Percentiles rank a stretch among this genome's conserved stretches.
Conservation (phyloP, 2,888 invertebrate species). For the Campoplex capitator region DNA sequence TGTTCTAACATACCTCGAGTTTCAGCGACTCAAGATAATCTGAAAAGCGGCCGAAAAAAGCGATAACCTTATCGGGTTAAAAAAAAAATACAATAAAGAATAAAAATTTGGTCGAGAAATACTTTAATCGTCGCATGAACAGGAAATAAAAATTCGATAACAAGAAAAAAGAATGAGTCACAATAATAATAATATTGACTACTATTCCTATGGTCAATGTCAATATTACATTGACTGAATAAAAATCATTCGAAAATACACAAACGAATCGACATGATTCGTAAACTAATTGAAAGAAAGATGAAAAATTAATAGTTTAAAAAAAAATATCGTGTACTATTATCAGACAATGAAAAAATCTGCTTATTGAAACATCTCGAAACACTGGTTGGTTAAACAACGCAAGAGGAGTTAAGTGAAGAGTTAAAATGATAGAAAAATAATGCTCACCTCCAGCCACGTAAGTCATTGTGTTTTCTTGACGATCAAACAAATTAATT, state of each 20-base stretch:
- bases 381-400: not conserved
- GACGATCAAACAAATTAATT: not conserved
- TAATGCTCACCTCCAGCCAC: conserved; percentile 61
- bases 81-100: not conserved
- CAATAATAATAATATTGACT: not conserved
- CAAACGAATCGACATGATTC: not conserved
- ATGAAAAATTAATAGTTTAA: not conserved
- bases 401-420: not conserved
- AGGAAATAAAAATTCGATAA: not conserved
- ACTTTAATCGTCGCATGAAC: not conserved
- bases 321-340: not conserved
- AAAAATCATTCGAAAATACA: not conserved
- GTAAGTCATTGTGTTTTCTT: conserved; percentile 64
- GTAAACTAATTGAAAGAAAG: not conserved
- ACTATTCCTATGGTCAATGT: not conserved
- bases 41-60: too few relatives aligned
- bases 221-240: not conserved
- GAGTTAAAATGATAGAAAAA: not conserved
- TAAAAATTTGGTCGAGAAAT: not conserved
- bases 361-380: not conserved
- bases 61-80: not conserved
- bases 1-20: too few relatives aligned
- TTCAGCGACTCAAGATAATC: too few relatives aligned
- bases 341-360: not conserved
- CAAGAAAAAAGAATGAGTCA: not conserved